Base-by-base conservation (phyloP, 1,140 invertebrate species). In the Lepidotrigona ventralis region DNA sequence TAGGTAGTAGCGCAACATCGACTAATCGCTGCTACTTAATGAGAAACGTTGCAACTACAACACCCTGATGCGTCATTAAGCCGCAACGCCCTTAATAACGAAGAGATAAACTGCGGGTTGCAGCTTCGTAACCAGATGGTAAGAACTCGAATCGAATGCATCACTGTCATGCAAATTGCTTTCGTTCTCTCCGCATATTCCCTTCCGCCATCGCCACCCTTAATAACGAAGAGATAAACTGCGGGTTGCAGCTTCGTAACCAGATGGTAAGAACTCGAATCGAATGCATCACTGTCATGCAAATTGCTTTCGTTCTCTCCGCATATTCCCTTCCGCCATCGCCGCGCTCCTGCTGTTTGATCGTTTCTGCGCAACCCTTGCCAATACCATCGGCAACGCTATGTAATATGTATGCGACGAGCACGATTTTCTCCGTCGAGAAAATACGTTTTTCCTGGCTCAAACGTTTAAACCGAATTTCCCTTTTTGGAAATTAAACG, bases 111-210 rank as follows among this genome's bases (percentile, higher is more conserved):
- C 70, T 39, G 79, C 68, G 68, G 72, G n/a, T 63, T 66, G 73
- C 46, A 89, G 85, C 66, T 73, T 29, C 70, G 63, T 85, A 89
- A 86, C 84, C 85, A 85, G 81, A 81, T 75, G 85, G 85, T 87
- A 86, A 90, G 86, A 88, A 83, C 76, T 75, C 83, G 83, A 79
- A 86, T 90, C 88, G 71, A 78, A 85, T 86, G 89, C 85, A 84
- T 88, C 86, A 88, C 60, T 87, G 90, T 86, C 85, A 88, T 75
- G 82, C 79, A 86, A 91, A 91, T 90, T 85, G 83, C 83, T 85
- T 70, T 78, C 51, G 72, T 75, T 74, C 56, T 71, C 69, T 26
- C 72, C 74, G 68, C 39, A 4, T 12, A 39, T 12, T 83, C 81
- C 23, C 51, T 71, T 56, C 63, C 77, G 23, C 68, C 26, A 17